Evolutionary conservation across 2,797 vertebrate species (phyloP).

Genomic region (Lemur catta): DNA sequence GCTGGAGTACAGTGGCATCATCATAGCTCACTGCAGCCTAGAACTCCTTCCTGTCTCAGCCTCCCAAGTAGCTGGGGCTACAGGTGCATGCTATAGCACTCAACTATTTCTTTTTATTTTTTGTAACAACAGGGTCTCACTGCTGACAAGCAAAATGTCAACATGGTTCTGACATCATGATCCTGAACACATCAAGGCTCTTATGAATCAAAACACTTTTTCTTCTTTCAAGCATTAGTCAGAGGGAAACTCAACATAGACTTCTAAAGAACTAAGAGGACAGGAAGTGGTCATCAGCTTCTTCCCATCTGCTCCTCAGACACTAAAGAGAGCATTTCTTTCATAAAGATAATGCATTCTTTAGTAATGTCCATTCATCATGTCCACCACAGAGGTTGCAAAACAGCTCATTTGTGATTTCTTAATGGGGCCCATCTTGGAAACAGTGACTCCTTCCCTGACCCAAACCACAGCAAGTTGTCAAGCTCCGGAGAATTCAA

Average conservation of each 20-base stretch:
- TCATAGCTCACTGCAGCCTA: not conserved
- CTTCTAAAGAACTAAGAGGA: constrained; percentile 33
- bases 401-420: not conserved
- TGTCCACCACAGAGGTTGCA: not conserved
- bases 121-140: not conserved
- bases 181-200: not conserved
- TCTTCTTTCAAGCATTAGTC: not conserved
- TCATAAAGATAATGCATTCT: not conserved
- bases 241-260: not conserved
- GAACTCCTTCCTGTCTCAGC: not conserved
- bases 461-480: not conserved
- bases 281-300: not conserved
- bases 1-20: not conserved
- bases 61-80: not conserved
- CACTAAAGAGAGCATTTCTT: constrained; percentile 28
- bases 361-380: not conserved
- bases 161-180: not conserved
- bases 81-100: not conserved
- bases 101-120: not conserved
- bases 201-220: constrained; percentile 43
- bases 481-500: not conserved
- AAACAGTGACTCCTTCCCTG: not conserved
- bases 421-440: not conserved
- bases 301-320: not conserved
- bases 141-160: not conserved